phyloP scores from a whole-genome alignment of 2,113 vertebrate species.

The Romanogobio albipinnatus region DNA sequence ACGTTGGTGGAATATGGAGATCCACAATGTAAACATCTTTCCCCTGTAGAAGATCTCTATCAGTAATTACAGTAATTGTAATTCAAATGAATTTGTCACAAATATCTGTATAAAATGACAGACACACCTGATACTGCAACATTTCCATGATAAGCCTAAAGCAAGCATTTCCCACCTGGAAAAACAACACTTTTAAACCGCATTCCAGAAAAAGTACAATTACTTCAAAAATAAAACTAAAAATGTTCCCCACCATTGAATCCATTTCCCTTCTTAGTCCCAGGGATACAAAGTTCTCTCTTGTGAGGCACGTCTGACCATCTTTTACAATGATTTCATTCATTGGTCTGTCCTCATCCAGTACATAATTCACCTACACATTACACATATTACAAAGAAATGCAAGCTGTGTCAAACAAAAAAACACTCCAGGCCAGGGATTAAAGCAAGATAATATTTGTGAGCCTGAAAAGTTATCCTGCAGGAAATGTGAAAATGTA shows the following conservation, averaged over 20 bases:
- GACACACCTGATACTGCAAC: no score
- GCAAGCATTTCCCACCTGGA: no score
- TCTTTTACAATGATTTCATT: neutral
- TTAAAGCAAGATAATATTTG: neutral
- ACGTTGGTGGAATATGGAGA: slow-evolving; percentile 1
- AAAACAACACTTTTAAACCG: no score
- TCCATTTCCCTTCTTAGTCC: neutral
- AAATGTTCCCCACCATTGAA: neutral
- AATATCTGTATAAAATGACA: no score
- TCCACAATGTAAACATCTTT: slow-evolving; percentile 14
- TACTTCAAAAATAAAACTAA: neutral
- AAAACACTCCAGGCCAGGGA: neutral
- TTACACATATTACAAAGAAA: neutral
- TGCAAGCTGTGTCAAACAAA: neutral
- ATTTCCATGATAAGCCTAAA: neutral
- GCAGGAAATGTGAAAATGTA: no score
- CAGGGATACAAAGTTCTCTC: neutral
- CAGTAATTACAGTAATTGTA: no score
- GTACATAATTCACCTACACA: neutral
- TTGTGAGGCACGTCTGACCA: neutral
- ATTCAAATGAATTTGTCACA: no score
- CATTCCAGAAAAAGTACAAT: no score
- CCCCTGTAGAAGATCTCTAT: neutral
- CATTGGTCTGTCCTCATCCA: neutral
- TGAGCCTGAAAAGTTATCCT: neutral